These are phyloP conservation scores for Danaus melanippus DNA, from an alignment of 1,140 invertebrate genomes.

Conservation along the genomic window DNA sequence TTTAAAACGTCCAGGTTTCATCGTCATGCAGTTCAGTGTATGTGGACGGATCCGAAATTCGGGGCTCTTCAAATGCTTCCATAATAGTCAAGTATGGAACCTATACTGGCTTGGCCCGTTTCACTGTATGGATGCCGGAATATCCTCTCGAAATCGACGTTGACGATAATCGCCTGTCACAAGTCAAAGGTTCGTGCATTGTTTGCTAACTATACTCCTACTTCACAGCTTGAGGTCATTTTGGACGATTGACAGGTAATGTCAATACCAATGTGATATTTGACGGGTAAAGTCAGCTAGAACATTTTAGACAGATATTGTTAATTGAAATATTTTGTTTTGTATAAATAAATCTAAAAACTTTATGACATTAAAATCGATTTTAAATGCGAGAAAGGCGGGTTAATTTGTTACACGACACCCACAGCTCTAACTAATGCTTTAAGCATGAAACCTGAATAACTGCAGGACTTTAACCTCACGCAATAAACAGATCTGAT, in stretches of 20 bases:
- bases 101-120: slow-evolving; percentile 88
- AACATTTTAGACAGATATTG: no score
- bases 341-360: no score
- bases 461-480: slow-evolving; percentile 13
- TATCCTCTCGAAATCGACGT: slow-evolving; percentile 92
- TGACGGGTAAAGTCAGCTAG: no score
- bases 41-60: slow-evolving; percentile 95
- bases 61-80: slow-evolving; percentile 94
- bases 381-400: no score
- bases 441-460: slow-evolving; percentile 18
- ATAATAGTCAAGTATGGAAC: slow-evolving; percentile 95
- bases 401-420: slow-evolving; percentile 14
- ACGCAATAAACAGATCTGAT: slow-evolving; percentile 14
- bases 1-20: slow-evolving; percentile 80
- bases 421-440: slow-evolving; percentile 13
- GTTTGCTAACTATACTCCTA: no score
- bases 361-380: no score
- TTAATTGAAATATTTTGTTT: no score
- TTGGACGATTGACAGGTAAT: no score
- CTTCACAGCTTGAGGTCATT: no score
- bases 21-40: slow-evolving; percentile 97
- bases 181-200: slow-evolving; percentile 80
- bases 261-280: no score
- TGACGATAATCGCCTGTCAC: slow-evolving; percentile 89
- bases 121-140: slow-evolving; percentile 98